These are phyloP conservation scores for Lycophotia porphyrea DNA, from an alignment of 2,888 invertebrate genomes.

Conservation along the genomic window DNA sequence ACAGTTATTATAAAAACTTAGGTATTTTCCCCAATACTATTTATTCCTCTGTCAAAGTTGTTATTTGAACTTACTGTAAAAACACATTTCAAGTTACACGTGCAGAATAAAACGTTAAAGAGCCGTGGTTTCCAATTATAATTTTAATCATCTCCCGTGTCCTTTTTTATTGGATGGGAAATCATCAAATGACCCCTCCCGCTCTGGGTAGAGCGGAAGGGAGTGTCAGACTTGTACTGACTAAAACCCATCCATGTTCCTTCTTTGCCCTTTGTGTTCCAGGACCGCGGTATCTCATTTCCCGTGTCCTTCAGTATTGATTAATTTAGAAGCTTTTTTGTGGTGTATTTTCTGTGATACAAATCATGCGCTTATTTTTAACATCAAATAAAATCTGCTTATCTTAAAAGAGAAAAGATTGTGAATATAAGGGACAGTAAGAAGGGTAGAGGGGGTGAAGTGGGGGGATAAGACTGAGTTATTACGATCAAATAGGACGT, in stretches of 20 bases:
- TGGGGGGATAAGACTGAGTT: constrained; percentile 47
- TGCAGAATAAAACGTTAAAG: constrained; percentile 2
- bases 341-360: background rate
- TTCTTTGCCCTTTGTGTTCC: too few relatives aligned
- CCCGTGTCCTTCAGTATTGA: background rate
- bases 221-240: too few relatives aligned
- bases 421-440: constrained; percentile 27
- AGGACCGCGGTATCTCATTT: too few relatives aligned
- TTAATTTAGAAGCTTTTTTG: background rate
- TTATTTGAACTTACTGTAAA: background rate
- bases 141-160: background rate
- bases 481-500: constrained; percentile 53
- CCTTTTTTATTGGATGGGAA: too few relatives aligned
- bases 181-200: too few relatives aligned
- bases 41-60: background rate
- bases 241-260: too few relatives aligned
- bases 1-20: too few relatives aligned
- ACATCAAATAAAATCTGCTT: constrained; percentile 31
- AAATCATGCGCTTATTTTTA: background rate
- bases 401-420: constrained; percentile 39
- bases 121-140: background rate
- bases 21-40: background rate
- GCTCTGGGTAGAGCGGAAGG: too few relatives aligned
- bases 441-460: background rate
- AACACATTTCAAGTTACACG: background rate